Evolutionary conservation across 1,140 invertebrate species (phyloP).

Genomic region (Vanessa atalanta): DNA sequence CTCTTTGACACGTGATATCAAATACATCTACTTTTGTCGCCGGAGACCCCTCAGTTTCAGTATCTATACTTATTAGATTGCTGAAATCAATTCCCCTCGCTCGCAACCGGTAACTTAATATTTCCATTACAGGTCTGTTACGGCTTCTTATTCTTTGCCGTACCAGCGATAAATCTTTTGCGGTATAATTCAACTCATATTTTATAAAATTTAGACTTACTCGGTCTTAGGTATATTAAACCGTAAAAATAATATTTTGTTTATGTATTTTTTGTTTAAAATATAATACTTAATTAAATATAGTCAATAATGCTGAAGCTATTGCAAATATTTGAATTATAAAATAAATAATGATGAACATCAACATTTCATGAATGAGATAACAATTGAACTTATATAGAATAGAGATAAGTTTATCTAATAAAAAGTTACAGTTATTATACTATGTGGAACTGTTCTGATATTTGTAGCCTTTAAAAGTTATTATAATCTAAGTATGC

Average conservation of each 20-base stretch:
- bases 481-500: no score
- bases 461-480: no score
- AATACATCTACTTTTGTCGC: slow-evolving; percentile 48
- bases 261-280: no score
- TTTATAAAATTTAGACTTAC: background rate
- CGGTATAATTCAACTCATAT: background rate
- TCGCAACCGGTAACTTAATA: slow-evolving; percentile 60
- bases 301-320: no score
- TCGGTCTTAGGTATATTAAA: background rate
- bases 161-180: slow-evolving; percentile 4
- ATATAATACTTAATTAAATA: no score
- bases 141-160: slow-evolving; percentile 41
- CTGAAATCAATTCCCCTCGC: slow-evolving; percentile 62
- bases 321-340: no score
- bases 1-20: slow-evolving; percentile 41
- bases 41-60: slow-evolving; percentile 35
- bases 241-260: background rate
- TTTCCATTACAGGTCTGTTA: slow-evolving; percentile 52
- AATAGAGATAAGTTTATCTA: no score
- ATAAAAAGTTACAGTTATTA: no score
- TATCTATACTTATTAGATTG: slow-evolving; percentile 59
- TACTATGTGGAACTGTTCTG: no score
- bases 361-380: no score
- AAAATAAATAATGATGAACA: no score
- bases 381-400: no score